These are phyloP conservation scores for Nyctereutes procyonoides DNA, from an alignment of 2,113 vertebrate genomes.

Conservation along the genomic window DNA sequence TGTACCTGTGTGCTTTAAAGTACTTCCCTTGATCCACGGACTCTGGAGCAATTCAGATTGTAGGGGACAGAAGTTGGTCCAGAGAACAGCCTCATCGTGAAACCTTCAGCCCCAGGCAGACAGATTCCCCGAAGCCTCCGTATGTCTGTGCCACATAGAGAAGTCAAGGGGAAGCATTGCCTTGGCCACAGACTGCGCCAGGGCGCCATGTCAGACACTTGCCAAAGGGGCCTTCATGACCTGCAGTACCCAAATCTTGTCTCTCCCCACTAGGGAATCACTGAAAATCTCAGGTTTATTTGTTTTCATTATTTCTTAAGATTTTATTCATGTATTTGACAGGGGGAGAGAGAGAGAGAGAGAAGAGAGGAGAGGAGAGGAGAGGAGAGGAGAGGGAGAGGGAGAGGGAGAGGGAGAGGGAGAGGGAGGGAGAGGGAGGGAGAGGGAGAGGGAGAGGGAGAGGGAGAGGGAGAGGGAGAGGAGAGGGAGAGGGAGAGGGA, in stretches of 20 bases:
- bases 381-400: too few species aligned
- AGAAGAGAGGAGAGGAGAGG: too few species aligned
- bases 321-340: background rate
- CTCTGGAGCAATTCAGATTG: background rate
- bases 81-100: background rate
- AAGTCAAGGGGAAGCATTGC: background rate
- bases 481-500: rapidly evolving
- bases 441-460: rapidly evolving
- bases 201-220: background rate
- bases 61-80: background rate
- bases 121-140: background rate
- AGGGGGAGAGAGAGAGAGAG: background rate
- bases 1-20: background rate
- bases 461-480: background rate
- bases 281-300: background rate
- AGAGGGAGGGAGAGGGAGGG: too few species aligned
- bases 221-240: background rate
- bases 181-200: background rate
- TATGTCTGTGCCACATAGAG: background rate
- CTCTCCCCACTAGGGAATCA: background rate
- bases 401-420: background rate
- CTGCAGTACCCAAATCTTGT: background rate
- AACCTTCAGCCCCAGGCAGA: background rate
- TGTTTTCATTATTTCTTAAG: background rate
- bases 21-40: background rate